Conservation (phyloP, 2,797 vertebrate genomes). For the Anas bahamensis region DNA sequence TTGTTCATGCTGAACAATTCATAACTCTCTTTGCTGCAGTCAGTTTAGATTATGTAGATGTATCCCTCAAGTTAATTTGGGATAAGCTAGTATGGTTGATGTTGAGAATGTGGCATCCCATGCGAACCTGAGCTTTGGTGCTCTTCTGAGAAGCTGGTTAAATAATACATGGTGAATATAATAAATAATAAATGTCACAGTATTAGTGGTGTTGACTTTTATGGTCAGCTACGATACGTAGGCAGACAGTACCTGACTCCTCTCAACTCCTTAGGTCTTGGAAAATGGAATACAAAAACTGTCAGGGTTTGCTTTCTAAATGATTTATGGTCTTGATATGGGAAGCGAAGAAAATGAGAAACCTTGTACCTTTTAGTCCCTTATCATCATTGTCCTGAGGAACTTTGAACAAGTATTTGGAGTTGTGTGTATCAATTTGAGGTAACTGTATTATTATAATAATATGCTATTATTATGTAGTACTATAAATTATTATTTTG, state of each 20-base stretch:
- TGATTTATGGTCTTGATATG: neutral
- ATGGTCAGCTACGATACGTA: neutral
- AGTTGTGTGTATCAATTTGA: neutral
- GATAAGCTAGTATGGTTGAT: neutral
- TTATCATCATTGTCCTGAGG: neutral
- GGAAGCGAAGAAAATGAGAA: neutral
- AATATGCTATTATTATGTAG: neutral
- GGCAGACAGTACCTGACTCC: neutral
- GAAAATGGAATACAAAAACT: neutral
- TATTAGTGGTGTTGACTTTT: neutral
- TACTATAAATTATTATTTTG: neutral
- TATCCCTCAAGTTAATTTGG: neutral
- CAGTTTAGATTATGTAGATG: neutral
- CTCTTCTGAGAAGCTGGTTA: neutral
- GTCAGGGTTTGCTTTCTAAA: neutral
- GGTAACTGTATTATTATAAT: neutral
- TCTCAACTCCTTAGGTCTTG: neutral
- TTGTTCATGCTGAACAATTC: neutral
- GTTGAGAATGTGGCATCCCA: neutral
- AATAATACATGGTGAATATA: neutral
- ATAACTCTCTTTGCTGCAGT: rapidly evolving
- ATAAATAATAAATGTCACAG: neutral
- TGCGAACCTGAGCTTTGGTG: neutral
- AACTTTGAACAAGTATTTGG: neutral
- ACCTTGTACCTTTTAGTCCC: neutral